Base-by-base conservation (phyloP, 2,113 vertebrate genomes). In the Equus quagga region DNA sequence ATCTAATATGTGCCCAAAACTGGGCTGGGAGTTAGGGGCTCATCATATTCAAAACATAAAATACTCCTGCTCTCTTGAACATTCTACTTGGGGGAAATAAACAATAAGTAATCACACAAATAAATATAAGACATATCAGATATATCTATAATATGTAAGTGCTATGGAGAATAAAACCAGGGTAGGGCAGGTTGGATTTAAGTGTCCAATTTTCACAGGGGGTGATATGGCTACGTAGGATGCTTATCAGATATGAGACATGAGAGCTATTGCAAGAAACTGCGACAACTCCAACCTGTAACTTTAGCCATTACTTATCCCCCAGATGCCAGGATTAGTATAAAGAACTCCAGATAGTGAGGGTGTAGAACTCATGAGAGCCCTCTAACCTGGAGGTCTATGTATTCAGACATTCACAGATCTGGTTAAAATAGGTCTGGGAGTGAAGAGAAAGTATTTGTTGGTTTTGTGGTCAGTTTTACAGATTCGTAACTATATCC, bases 271-370 rank as follows among this genome's bases (percentile, higher is more conserved):
- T 7, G 2, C 54, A 69, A 86, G 80, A 93, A 91, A 65, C 5
- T 18, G 91, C 96, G 87, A 93, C 5, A 5, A 83, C 51, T 76
- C 49, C 31, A 87, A 76, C 41, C 17, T 14, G 49, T 76, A 94
- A 84, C 65, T 56, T 65, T 70, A 88, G 89, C 6, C 23, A 86
- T 82, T 44, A 94, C 6, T 95, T 24, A 81, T 51, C 81, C 19
- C 33, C 17, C 8, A 41, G 26, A 79, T 60, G 69, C 33, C 73
- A 79, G 13, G 56, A 84, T 72, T 85, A 65, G n/a, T 51, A 86
- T n/a, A 83, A 92, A 94, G 75, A 81, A 88, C 24, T 84, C 5
- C 24, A 89, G 62, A 92, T 23, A 96, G n/a, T 8, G 2, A 88
- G 26, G 15, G 10, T 91, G 28, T 65, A 64, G 95, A 91, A 72